Conservation (phyloP, 2,888 invertebrate genomes). For the Diarsia rubi region DNA sequence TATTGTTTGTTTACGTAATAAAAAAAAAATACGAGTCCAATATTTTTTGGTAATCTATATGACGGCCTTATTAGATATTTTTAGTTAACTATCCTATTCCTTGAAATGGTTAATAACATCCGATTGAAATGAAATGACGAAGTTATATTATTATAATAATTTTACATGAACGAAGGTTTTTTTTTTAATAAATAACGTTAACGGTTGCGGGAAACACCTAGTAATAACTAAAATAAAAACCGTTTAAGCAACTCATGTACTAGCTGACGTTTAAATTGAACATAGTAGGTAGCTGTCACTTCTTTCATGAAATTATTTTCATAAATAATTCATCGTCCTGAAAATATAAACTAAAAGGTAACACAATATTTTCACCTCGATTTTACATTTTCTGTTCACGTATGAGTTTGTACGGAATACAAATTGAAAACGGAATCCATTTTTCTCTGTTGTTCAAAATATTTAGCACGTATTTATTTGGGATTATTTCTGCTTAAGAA, state of each 20-base stretch:
- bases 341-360: conserved; percentile 22
- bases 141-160: no score
- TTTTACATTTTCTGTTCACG: conserved; percentile 16
- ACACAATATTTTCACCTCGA: conserved; percentile 15
- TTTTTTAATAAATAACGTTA: no score
- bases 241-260: neutral
- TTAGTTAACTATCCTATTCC: no score
- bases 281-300: neutral
- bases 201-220: no score
- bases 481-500: neutral
- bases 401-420: conserved; percentile 16
- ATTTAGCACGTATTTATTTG: neutral
- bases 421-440: conserved; percentile 13
- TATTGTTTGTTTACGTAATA: no score
- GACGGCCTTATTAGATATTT: no score
- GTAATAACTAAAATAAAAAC: neutral
- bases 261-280: neutral
- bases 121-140: no score
- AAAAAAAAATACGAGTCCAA: no score
- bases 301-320: neutral
- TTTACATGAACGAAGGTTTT: no score
- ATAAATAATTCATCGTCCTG: conserved; percentile 1
- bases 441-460: neutral
- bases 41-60: no score
- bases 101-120: no score